Evolutionary conservation across 2,888 invertebrate genomes (phyloP).

Genomic region (Timema podura): DNA sequence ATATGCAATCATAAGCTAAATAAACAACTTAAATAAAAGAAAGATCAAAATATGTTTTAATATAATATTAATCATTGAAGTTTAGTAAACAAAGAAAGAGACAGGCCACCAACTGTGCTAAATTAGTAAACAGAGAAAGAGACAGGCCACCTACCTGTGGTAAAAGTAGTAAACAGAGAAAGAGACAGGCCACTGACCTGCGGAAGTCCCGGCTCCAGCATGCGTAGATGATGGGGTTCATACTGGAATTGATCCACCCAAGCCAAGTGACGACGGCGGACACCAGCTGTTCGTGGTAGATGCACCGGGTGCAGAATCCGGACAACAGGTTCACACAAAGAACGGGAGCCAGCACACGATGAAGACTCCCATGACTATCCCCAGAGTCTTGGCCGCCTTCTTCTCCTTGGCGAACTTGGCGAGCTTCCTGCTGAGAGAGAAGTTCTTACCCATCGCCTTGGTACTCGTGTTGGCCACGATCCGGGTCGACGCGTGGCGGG

Average conservation of each 20-base stretch:
- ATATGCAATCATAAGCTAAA: too few relatives aligned
- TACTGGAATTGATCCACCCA: conserved; percentile 93
- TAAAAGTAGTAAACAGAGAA: not conserved
- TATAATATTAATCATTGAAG: too few relatives aligned
- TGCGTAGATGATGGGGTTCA: conserved; percentile 98
- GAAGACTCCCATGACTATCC: conserved; percentile 95
- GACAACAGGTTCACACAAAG: conserved; percentile 92
- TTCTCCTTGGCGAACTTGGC: conserved; percentile 96
- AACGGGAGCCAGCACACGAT: conserved; percentile 97
- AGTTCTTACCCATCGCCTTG: conserved; percentile 76
- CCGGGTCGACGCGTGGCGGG: conserved; percentile 62
- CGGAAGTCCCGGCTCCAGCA: conserved; percentile 96
- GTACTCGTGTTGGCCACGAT: conserved; percentile 54
- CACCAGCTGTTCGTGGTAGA: conserved; percentile 82
- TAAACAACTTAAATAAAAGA: too few relatives aligned
- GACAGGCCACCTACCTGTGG: too few relatives aligned
- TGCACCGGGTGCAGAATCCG: conserved; percentile 84
- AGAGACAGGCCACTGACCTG: conserved; percentile 58
- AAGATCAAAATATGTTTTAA: too few relatives aligned
- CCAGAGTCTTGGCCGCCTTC: conserved; percentile 95
- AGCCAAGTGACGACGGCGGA: conserved; percentile 89
- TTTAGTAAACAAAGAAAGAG: too few relatives aligned
- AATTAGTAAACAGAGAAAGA: too few relatives aligned
- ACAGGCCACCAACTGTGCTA: too few relatives aligned
- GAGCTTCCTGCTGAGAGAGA: conserved; percentile 86